Percentiles rank a stretch among this genome's conserved stretches.
Evolutionary conservation across 2,113 vertebrate species (phyloP).

Genomic region (Prunella himalayana): DNA sequence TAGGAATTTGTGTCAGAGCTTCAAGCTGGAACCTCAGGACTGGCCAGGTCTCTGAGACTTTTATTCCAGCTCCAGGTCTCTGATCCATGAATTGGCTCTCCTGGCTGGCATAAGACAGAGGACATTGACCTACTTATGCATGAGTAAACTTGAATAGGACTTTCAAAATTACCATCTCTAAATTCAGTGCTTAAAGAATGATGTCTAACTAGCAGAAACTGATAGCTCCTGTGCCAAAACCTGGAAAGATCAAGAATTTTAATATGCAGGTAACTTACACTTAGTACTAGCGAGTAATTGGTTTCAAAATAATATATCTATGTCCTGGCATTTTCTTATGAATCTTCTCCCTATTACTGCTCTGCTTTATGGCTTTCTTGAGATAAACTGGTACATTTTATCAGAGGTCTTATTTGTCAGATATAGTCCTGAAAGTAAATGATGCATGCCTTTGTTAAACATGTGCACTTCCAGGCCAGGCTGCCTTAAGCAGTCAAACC

Average conservation of each 20-base stretch:
- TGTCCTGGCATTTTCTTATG: neutral
- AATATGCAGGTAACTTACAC: neutral
- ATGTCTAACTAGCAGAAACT: neutral
- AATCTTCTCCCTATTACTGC: neutral
- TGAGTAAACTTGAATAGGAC: neutral
- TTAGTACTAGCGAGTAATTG: neutral
- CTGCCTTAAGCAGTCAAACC: neutral
- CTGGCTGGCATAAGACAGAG: neutral
- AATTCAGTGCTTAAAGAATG: neutral
- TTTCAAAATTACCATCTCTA: neutral
- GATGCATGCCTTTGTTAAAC: neutral
- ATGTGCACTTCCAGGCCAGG: neutral
- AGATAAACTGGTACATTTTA: neutral
- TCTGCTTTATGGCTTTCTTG: constrained; percentile 7
- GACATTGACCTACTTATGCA: neutral
- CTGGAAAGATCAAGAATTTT: neutral
- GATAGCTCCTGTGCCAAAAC: neutral
- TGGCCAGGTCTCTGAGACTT: neutral
- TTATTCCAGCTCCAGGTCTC: neutral
- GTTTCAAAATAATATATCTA: neutral
- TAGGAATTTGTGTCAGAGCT: neutral
- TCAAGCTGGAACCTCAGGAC: neutral
- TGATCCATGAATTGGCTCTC: neutral
- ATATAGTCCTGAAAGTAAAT: neutral
- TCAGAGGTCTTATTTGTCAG: neutral